Evolutionary conservation across 2,888 invertebrate genomes (phyloP), one percentile per base, ranked within the genome.

Genomic region (Allophyes oxyacanthae): DNA sequence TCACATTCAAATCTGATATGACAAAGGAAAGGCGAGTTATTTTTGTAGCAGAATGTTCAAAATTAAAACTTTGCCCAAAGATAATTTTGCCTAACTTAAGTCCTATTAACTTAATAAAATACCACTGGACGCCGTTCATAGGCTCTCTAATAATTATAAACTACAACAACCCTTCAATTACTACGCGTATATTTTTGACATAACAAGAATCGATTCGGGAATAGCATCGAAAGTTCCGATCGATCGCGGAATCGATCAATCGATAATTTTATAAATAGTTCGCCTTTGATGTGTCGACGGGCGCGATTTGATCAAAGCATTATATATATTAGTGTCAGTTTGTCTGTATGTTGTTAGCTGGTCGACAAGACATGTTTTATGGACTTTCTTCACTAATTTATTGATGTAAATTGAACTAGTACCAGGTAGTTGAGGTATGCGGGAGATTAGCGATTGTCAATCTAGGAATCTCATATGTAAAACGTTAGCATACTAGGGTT

Each of bases 231-330:
- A 71, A 68, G 75, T 75, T 78, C 75, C 74, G 78, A 70, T 78
- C 69, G 75, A 69, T 79, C 74, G 64, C 71, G 73, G 77, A 76
- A 82, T 85, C 86, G 81, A 88, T 88, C 84, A 80, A 79, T 86
- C 83, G 84, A 70, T 76, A 69, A 73, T 63, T 57, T 72, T 77
- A 72, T 75, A 81, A 83, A 85, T 81, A 85, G 69, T 67, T 58
- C 33, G 44, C 60, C 83, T 89, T 88, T 89, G 87, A 88, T 84
- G 79, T 79, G 82, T 79, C 75, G 74, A 78, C 72, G 48, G 70
- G 73, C 61, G 77, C 57, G 79, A 79, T 82, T 64, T 72, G 87
- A 88, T 88, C 87, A 87, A 88, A 88, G 84, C 67, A 45, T 75
- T 75, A 65, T 72, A 65, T 72, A 69, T 62, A 67, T 67, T 62